Conservation (phyloP, 2,113 vertebrate species). For the Puffinus mauretanicus region DNA sequence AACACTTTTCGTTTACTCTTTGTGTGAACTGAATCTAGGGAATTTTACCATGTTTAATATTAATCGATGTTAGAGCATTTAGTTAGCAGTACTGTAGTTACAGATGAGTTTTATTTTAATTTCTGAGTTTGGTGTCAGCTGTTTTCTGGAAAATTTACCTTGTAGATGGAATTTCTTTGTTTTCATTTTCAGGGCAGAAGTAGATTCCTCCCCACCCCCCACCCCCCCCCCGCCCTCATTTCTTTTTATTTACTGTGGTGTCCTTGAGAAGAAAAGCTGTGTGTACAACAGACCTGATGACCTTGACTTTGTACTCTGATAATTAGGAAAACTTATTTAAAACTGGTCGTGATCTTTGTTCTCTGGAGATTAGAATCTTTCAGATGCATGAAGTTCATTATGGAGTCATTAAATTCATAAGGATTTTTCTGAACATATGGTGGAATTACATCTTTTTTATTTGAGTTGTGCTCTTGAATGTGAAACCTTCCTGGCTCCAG, state of each 20-base stretch:
- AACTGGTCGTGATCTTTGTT: not conserved
- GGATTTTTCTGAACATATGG: not conserved
- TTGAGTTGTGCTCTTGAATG: not conserved
- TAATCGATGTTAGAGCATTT: not conserved
- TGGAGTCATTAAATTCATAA: not conserved
- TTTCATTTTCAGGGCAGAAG: not conserved
- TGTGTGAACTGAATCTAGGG: not conserved
- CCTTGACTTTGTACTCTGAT: not conserved
- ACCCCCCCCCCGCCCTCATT: not conserved
- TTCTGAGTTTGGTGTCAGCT: not conserved
- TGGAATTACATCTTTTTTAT: not conserved
- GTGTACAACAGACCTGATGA: not conserved
- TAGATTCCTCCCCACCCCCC: too few species aligned
- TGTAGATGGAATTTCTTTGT: not conserved
- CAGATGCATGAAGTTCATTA: not conserved
- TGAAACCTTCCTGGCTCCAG: not conserved
- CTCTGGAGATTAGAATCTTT: not conserved
- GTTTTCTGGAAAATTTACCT: not conserved
- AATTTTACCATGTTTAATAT: not conserved
- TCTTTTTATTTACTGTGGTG: not conserved
- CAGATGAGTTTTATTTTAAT: not conserved
- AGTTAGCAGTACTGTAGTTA: not conserved
- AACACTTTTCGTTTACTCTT: not conserved
- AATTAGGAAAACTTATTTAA: slow-evolving; percentile 15
- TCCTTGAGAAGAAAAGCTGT: not conserved